Percentiles rank a stretch among this genome's conserved stretches.
phyloP scores from a whole-genome alignment of 1,140 invertebrate species.

The Lordiphosa collinella region DNA sequence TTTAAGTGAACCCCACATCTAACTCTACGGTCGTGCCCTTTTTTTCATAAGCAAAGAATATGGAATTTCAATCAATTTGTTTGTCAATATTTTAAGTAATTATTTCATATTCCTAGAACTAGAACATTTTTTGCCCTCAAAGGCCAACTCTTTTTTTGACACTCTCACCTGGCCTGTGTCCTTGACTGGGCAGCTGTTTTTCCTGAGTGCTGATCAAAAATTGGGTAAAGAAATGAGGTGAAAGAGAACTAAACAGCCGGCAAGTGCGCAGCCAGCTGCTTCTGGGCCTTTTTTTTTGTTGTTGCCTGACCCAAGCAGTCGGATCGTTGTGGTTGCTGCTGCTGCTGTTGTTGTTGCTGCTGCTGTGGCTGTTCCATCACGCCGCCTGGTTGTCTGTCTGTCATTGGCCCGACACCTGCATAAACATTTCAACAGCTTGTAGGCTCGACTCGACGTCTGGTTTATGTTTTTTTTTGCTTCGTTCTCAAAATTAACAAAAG shows the following conservation, averaged over 20 bases:
- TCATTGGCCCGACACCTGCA: constrained; percentile 63
- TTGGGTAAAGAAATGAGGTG: constrained; percentile 4
- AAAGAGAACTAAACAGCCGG: constrained; percentile 3
- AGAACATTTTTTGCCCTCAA: too few species aligned
- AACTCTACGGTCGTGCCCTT: too few species aligned
- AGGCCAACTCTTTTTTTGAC: too few species aligned
- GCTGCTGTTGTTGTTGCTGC: constrained; percentile 18
- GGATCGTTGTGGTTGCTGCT: constrained; percentile 16
- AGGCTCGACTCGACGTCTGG: constrained; percentile 29
- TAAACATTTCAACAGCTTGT: constrained; percentile 72
- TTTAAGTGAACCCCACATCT: too few species aligned
- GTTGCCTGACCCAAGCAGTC: constrained; percentile 9
- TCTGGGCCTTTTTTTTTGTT: constrained; percentile 26
- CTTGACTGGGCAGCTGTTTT: constrained; percentile 60
- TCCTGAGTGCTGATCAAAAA: constrained; percentile 29
- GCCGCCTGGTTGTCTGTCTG: constrained; percentile 20
- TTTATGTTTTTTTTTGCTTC: constrained; percentile 19
- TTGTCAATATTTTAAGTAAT: too few species aligned
- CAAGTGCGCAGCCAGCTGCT: constrained; percentile 45
- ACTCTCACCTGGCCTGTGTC: constrained; percentile 36
- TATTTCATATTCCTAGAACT: too few species aligned
- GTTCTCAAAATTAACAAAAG: constrained; percentile 11
- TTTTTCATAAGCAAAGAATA: too few species aligned
- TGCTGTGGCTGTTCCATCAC: constrained; percentile 21
- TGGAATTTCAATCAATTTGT: too few species aligned